These are phyloP conservation scores for Amblyornis subalaris DNA, from an alignment of 2,113 vertebrate species.

Conservation along the genomic window DNA sequence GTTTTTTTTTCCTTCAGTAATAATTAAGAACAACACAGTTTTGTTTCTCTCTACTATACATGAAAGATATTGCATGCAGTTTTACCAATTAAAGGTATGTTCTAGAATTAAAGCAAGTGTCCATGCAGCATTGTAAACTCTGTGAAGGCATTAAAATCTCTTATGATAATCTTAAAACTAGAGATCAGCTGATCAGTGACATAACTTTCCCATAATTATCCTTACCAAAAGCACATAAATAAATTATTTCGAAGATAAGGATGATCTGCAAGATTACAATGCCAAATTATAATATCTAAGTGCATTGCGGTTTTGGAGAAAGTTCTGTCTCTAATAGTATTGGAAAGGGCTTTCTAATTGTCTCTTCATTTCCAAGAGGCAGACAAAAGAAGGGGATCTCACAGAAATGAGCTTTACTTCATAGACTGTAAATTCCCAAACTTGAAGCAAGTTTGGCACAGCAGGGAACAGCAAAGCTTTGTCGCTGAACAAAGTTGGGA, in stretches of 20 bases:
- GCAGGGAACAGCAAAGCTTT: conserved; percentile 21
- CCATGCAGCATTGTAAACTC: conserved; percentile 38
- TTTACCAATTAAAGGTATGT: conserved; percentile 22
- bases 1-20: background rate
- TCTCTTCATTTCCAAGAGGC: conserved; percentile 25
- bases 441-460: conserved; percentile 40
- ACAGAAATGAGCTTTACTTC: background rate
- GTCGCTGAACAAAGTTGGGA: background rate
- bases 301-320: background rate
- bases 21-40: conserved; percentile 13
- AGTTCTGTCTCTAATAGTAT: conserved; percentile 27
- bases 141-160: conserved; percentile 1
- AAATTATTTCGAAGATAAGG: conserved; percentile 8
- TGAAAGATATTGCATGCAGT: conserved; percentile 44
- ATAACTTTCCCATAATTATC: background rate
- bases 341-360: conserved; percentile 42
- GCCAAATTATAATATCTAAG: background rate
- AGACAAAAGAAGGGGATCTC: background rate
- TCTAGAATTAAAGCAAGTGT: conserved; percentile 43
- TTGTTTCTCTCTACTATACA: conserved; percentile 51
- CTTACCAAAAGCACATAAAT: conserved; percentile 16
- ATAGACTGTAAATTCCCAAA: conserved; percentile 12
- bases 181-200: background rate
- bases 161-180: background rate
- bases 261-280: conserved; percentile 3